These are phyloP conservation scores for Ceratosolen fusciceps DNA, from an alignment of 1,140 invertebrate genomes.

Conservation along the genomic window DNA sequence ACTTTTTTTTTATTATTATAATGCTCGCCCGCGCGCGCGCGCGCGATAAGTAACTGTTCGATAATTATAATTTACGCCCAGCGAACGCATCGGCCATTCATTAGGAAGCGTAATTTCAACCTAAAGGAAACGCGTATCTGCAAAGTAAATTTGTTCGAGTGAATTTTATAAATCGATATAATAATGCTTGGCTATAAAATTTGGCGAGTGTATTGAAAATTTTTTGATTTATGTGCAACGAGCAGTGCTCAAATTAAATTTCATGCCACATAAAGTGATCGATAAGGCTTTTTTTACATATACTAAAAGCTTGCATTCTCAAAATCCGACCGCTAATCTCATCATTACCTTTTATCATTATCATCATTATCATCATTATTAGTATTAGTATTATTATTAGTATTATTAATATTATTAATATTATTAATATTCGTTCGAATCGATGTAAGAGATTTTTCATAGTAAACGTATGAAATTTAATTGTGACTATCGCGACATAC, in stretches of 20 bases:
- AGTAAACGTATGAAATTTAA: too few species aligned
- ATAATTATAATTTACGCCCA: not conserved
- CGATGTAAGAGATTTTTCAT: too few species aligned
- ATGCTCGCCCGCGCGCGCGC: too few species aligned
- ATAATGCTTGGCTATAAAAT: not conserved
- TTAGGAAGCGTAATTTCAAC: slow-evolving; percentile 5
- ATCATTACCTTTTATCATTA: too few species aligned
- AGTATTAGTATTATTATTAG: too few species aligned
- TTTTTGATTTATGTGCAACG: slow-evolving; percentile 6
- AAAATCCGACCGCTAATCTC: too few species aligned
- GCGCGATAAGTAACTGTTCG: not conserved
- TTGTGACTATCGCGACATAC: too few species aligned
- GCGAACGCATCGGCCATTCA: not conserved
- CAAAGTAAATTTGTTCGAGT: not conserved
- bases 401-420: too few species aligned
- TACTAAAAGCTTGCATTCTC: not conserved
- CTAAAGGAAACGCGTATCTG: not conserved
- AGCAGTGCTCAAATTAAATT: not conserved
- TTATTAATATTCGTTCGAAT: too few species aligned
- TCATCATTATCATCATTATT: too few species aligned
- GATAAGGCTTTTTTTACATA: slow-evolving; percentile 1
- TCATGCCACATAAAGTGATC: not conserved
- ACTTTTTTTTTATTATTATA: slow-evolving; percentile 4
- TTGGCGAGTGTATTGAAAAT: not conserved
- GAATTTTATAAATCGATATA: not conserved